Conservation (phyloP, 2,888 invertebrate genomes). For the Tetrapedia diversipes region DNA sequence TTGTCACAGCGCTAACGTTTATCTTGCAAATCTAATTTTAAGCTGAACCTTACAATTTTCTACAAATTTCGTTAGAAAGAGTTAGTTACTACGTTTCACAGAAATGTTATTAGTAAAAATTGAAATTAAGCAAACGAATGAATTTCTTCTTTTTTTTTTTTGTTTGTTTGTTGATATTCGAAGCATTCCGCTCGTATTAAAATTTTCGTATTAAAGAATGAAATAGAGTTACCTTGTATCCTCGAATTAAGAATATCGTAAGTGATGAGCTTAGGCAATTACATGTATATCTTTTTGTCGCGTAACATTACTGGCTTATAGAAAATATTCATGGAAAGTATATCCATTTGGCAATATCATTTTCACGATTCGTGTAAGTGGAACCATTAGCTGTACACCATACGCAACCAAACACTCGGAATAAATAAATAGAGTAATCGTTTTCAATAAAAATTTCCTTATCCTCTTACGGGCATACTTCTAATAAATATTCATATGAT, state of each 20-base stretch:
- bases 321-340: constrained; percentile 2
- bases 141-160: not conserved
- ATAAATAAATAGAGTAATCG: constrained; percentile 12
- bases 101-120: constrained; percentile 33
- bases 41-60: constrained; percentile 1
- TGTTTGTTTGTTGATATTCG: not conserved
- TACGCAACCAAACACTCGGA: not conserved
- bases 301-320: constrained; percentile 53
- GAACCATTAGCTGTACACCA: not conserved
- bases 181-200: constrained; percentile 28
- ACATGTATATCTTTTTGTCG: constrained; percentile 23
- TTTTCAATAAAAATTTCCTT: not conserved
- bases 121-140: constrained; percentile 26
- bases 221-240: constrained; percentile 18
- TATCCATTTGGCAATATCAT: not conserved
- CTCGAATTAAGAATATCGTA: constrained; percentile 25
- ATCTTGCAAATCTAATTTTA: constrained; percentile 23
- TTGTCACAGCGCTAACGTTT: constrained; percentile 24
- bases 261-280: constrained; percentile 42
- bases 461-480: not conserved
- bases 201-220: constrained; percentile 14
- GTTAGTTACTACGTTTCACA: constrained; percentile 28
- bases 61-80: constrained; percentile 8
- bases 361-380: not conserved
- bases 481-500: not conserved